Evolutionary conservation across 2,888 invertebrate species (phyloP), one percentile per base, ranked within the genome.

Genomic region (Tridacna gigas): DNA sequence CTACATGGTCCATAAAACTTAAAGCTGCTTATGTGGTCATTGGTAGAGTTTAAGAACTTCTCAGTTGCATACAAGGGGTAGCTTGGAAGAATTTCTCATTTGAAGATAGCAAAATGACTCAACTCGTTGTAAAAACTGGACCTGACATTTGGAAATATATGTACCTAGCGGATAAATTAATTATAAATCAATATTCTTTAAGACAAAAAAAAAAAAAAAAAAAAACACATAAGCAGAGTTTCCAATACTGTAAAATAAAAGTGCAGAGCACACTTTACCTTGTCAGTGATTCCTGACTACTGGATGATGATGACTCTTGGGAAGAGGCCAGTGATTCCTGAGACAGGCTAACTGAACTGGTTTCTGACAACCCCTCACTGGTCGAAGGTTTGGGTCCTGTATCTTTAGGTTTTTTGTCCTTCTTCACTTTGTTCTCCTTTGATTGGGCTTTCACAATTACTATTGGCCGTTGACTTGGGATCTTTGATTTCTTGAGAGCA

Each of bases 401-500:
- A 60, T 78, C 73, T 71, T 81, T 78, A 5, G 75, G 15, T n/a
- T 75, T 79, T 26, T 67, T 77, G 79, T 79, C 82, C 67, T 74
- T 84, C 74, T 80, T 86, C 28, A 28, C 20, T 47, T 78, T 85
- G 71, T 80, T 84, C 60, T 82, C 88, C 26, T 88, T 85, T 45
- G 84, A 79, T 47, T 76, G 78, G 2, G 77, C 25, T 28, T 81
- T 80, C 20, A 79, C 63, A 26, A 79, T 48, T 12, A 74, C 73
- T 28, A 77, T 67, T 73, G 80, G 65, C 45, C 74, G 77, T 69
- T 74, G 77, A 37, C 81, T 60, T 20, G 77, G 82, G 37, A 84
- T 65, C 74, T 88, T 88, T 18, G 85, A 84, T 37, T 89, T 89
- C 74, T 89, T 90, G 77, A 86, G 67, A 56, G 84, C 85, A 56